Conservation (phyloP, 2,888 invertebrate genomes). For the Biston betularia region DNA sequence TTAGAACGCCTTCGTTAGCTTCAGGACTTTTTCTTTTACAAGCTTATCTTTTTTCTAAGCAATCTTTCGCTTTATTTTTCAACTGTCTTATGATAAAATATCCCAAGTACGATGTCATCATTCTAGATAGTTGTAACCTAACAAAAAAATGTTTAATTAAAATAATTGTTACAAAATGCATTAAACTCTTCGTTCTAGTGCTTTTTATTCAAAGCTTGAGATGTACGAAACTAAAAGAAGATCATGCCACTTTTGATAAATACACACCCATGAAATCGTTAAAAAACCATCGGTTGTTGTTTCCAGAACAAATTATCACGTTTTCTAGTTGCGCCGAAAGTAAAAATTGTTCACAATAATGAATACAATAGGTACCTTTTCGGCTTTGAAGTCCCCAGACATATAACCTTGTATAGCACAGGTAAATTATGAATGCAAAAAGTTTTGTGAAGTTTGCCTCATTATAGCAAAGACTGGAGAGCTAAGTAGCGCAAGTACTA, state of each 20-base stretch:
- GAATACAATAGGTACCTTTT: too few species aligned
- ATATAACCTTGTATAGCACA: not conserved
- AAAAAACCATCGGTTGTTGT: too few species aligned
- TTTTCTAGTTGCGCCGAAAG: too few species aligned
- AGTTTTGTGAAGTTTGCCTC: conserved; percentile 8
- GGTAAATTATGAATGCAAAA: conserved; percentile 4
- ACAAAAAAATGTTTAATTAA: too few species aligned
- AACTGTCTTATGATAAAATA: not conserved
- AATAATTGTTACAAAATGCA: too few species aligned
- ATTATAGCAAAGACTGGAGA: conserved; percentile 2
- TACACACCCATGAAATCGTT: too few species aligned
- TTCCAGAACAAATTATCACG: too few species aligned
- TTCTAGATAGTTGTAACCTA: not conserved
- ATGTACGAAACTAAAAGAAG: too few species aligned
- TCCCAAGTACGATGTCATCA: not conserved
- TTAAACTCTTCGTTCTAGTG: too few species aligned
- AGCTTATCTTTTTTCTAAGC: not conserved
- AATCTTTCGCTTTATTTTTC: not conserved
- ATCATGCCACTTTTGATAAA: too few species aligned
- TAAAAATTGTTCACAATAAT: too few species aligned
- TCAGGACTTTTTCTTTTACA: conserved; percentile 9
- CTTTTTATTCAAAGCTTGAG: too few species aligned
- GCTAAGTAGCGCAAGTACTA: conserved; percentile 2
- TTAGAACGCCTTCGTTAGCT: conserved; percentile 15
- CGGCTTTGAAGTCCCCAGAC: not conserved